Evolutionary conservation across 2,113 vertebrate genomes (phyloP), one percentile per base, ranked within the genome.

Genomic region (Abramis brama): DNA sequence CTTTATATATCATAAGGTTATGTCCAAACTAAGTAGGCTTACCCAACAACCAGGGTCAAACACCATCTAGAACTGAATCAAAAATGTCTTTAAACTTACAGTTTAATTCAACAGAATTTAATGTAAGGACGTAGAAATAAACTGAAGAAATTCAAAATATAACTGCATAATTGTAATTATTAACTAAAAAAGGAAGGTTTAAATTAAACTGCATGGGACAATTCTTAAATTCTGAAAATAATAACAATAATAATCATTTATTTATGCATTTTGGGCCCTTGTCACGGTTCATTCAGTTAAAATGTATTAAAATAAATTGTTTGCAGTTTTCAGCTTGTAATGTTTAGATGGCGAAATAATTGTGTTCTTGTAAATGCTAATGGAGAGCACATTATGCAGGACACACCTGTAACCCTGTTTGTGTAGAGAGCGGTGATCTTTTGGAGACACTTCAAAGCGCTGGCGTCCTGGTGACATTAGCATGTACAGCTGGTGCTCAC

Each of bases 361-460:
- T 17, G 59, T 80, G 57, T 64, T 80, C 23, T 64, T 64, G 23
- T 80, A 80, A 45, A 64, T 60, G 36, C n/a, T 64, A 80, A 62
- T 80, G 1, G 4, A 6, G 5, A 45, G 36, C 23, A 8, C 33
- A 62, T 80, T 80, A 80, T 80, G 59, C 59, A 15, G 15, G 13
- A 27, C 78, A 62, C 78, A 62, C n/a, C 36, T 80, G 78, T 17
- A 25, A 6, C 25, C 43, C n/a, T 64, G 55, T n/a, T 39, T 75
- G 73, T 74, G 5, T 59, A 59, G 57, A 59, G 57, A 74, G 43
- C 71, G 47, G 39, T 27, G 73, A 75, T 75, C 43, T 75, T 47
- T 47, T 75, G 73, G 73, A 50, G 30, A 59, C 11, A 59, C 55
- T 79, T 60, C 55, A 60, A 59, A 79, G 55, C 21, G 45, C 11